Conservation (phyloP, 2,797 vertebrate genomes). For the Chaetophractus vellerosus region DNA sequence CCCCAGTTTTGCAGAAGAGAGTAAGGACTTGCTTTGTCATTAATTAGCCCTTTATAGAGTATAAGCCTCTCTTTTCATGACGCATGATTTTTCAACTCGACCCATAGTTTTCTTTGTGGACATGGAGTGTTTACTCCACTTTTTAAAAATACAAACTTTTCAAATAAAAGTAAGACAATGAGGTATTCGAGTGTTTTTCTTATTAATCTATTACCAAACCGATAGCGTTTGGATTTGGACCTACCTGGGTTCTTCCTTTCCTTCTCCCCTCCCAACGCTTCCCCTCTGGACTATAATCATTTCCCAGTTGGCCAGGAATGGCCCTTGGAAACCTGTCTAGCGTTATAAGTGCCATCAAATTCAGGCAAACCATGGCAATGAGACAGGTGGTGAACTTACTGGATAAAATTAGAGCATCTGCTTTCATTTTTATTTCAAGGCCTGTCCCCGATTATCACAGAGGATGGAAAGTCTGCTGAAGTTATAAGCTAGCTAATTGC, state of each 20-base stretch:
- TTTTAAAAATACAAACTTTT: constrained; percentile 5
- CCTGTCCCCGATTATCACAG: constrained; percentile 48
- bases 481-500: constrained; percentile 87
- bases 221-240: neutral
- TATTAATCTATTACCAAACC: neutral
- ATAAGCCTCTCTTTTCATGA: neutral
- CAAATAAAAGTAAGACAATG: neutral
- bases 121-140: neutral
- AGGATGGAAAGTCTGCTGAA: constrained; percentile 73
- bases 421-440: constrained; percentile 56
- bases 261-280: neutral
- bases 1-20: neutral
- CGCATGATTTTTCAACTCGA: neutral
- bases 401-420: neutral
- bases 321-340: neutral
- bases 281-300: neutral
- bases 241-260: too few species aligned
- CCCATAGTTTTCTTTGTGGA: neutral
- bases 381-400: neutral
- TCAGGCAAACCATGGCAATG: neutral
- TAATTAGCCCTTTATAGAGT: neutral
- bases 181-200: neutral
- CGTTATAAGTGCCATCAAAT: neutral
- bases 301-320: neutral
- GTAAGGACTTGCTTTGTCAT: neutral